Base-by-base conservation (phyloP, 2,888 invertebrate species). In the Tetranychus truncatus region DNA sequence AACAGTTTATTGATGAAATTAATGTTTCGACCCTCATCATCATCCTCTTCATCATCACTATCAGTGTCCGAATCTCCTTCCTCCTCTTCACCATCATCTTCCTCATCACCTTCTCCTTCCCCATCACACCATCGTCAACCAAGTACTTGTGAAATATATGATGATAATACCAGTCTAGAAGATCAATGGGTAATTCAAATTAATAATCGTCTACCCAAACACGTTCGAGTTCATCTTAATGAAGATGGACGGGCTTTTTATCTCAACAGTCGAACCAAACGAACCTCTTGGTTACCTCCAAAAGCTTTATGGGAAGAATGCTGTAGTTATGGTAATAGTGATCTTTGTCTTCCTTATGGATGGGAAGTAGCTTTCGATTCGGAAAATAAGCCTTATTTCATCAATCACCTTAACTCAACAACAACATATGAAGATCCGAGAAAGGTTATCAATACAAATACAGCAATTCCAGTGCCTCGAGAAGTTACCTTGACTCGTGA, bases 361-460 rank as follows among this genome's bases (percentile, higher is more conserved):
- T 94, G 93, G 92, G 94, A 94, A 82, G 87, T 89, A 81, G 93
- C 92, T 34, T 84, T 89, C 78, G 92, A 94, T 80, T 88, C 87
- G 81, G 88, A 89, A 78, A 89, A 89, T 79, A 88, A 89, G 80
- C 86, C 88, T 74, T 91, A 91, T 82, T 91, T 77, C 76, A 78
- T 80, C 77, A 80, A 80, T 78, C 86, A 86, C 80, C 79, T 85
- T 75, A 91, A 91, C 83, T 91, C 91, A 83, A 91, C 91, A 20
- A 92, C 93, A 0, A 92, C 92, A 0, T 91, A 92, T 82, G 91
- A 92, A 82, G 91, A 92, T 74, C 94, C 94, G 79, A 81, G 88
- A 85, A 83, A 82, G 79, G 85, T 84, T 79, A 84, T 83, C 80
- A 85, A 85, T 18, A 69, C 34, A 11, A 21, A 69, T 24, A 69